phyloP scores from a whole-genome alignment of 1,140 invertebrate genomes.

The Octopus bimaculoides region DNA sequence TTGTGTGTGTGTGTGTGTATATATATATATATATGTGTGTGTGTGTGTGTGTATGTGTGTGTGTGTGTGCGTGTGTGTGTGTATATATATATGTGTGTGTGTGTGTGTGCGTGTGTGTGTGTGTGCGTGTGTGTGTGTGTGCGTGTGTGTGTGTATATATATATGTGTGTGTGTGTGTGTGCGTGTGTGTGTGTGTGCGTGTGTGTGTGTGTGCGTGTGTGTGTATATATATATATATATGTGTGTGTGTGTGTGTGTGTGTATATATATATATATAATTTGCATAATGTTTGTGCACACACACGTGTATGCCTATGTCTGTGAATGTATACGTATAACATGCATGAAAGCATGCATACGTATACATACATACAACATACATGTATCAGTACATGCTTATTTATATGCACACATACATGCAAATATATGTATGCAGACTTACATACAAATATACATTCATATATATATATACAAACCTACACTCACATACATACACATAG shows the following conservation, averaged over 20 bases:
- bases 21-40: background rate
- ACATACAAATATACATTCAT: background rate
- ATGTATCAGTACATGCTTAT: background rate
- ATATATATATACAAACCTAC: background rate
- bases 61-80: constrained; percentile 8
- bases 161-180: constrained; percentile 14
- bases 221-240: background rate
- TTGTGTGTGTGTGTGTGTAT: constrained; percentile 18
- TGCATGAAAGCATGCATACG: background rate
- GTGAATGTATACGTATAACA: background rate
- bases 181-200: constrained; percentile 12
- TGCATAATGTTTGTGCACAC: background rate
- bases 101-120: constrained; percentile 3
- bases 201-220: background rate
- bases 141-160: background rate
- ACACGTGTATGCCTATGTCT: background rate
- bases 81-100: background rate
- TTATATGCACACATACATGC: background rate
- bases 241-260: constrained; percentile 11
- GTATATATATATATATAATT: background rate
- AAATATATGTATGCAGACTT: background rate
- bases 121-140: constrained; percentile 11
- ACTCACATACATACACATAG: background rate
- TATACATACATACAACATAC: background rate
- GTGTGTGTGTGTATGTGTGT: constrained; percentile 10